Conservation (phyloP, 2,888 invertebrate genomes). For the Disparrhopalites patrizii region DNA sequence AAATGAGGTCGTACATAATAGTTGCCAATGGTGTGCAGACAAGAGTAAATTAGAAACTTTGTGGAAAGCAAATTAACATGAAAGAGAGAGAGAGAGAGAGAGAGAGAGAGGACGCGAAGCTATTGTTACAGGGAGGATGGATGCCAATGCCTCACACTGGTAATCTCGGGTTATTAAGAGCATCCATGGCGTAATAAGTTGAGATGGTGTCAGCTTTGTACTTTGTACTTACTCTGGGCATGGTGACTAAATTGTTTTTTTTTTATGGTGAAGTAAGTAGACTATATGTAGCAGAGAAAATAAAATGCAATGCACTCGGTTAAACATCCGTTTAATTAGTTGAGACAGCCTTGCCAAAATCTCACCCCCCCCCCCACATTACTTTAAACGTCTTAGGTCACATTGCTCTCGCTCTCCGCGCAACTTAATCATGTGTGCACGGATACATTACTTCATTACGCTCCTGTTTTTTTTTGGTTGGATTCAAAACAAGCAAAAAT, state of each 20-base stretch:
- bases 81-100: too few relatives aligned
- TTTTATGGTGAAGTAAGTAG: too few relatives aligned
- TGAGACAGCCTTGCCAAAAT: slow-evolving; percentile 16
- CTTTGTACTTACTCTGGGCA: slow-evolving; percentile 11
- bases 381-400: slow-evolving; percentile 19
- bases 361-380: slow-evolving; percentile 1
- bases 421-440: background rate
- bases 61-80: slow-evolving; percentile 7
- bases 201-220: slow-evolving; percentile 14
- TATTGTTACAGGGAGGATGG: slow-evolving; percentile 6
- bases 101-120: too few relatives aligned
- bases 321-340: slow-evolving; percentile 27
- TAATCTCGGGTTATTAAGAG: slow-evolving; percentile 10
- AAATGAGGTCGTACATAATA: background rate
- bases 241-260: slow-evolving; percentile 17
- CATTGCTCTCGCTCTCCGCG: slow-evolving; percentile 6
- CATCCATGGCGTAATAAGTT: slow-evolving; percentile 6
- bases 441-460: too few relatives aligned
- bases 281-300: slow-evolving; percentile 16
- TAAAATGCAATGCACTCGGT: slow-evolving; percentile 18
- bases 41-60: slow-evolving; percentile 16
- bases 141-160: slow-evolving; percentile 10
- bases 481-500: too few relatives aligned
- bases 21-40: slow-evolving; percentile 11
- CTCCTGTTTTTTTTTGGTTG: too few relatives aligned